phyloP scores from a whole-genome alignment of 2,888 invertebrate genomes.

The Drosophila percnosoma region DNA sequence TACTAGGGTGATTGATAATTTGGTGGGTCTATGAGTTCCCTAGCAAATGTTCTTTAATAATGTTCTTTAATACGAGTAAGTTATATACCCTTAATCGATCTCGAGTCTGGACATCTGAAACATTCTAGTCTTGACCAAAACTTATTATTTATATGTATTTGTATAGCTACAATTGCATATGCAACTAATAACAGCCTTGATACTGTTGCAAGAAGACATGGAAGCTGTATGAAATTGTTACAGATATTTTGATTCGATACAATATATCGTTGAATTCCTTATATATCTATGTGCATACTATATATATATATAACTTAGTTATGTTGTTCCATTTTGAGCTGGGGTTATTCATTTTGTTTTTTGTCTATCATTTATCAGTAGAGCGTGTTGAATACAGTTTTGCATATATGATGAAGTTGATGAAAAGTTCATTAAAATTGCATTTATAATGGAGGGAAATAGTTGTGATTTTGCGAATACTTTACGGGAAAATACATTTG shows the following conservation, averaged over 20 bases:
- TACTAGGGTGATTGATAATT: slow-evolving; percentile 40
- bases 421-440: slow-evolving; percentile 15
- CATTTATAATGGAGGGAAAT: slow-evolving; percentile 27
- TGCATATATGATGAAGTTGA: slow-evolving; percentile 7
- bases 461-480: slow-evolving; percentile 48
- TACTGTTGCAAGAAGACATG: slow-evolving; percentile 78
- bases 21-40: slow-evolving; percentile 57
- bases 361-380: slow-evolving; percentile 20
- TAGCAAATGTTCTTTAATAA: slow-evolving; percentile 13
- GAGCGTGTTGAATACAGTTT: slow-evolving; percentile 38
- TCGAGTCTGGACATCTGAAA: slow-evolving; percentile 32
- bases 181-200: slow-evolving; percentile 77
- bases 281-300: slow-evolving; percentile 10
- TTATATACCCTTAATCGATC: slow-evolving; percentile 11
- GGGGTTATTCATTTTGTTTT: slow-evolving; percentile 20
- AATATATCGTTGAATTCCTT: slow-evolving; percentile 35
- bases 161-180: slow-evolving; percentile 33
- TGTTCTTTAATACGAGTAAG: not conserved
- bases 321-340: slow-evolving; percentile 62
- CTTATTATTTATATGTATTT: slow-evolving; percentile 39
- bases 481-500: slow-evolving; percentile 50
- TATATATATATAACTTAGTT: slow-evolving; percentile 31
- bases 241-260: slow-evolving; percentile 51
- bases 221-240: slow-evolving; percentile 77
- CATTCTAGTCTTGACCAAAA: slow-evolving; percentile 46